These are phyloP conservation scores for Coelogynopora nodosa DNA, from an alignment of 2,888 invertebrate species.

Conservation along the genomic window DNA sequence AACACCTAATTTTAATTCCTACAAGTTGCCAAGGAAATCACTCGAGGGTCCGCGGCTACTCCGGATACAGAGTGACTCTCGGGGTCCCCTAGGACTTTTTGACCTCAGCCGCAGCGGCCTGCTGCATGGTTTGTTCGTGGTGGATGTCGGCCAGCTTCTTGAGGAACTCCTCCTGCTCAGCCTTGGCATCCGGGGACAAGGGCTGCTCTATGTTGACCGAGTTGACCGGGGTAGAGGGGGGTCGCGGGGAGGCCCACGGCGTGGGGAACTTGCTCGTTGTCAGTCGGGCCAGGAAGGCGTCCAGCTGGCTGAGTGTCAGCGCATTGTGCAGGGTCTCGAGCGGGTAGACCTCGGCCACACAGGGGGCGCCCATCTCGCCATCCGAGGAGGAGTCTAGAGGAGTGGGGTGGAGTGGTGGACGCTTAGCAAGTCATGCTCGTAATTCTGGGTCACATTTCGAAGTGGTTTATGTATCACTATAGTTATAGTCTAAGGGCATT, in stretches of 20 bases:
- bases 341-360: conserved; percentile 80
- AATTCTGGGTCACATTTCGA: too few relatives aligned
- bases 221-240: background rate
- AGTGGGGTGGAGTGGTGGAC: too few relatives aligned
- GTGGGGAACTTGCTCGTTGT: conserved; percentile 27
- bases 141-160: background rate
- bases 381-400: background rate
- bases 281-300: conserved; percentile 69
- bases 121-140: background rate
- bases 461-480: too few relatives aligned
- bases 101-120: background rate
- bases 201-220: background rate
- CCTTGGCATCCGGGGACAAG: background rate
- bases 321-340: conserved; percentile 96
- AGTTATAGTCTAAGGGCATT: too few relatives aligned
- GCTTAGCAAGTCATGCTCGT: too few relatives aligned
- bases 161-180: background rate
- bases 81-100: too few relatives aligned
- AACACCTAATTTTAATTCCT: too few relatives aligned
- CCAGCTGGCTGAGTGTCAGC: conserved; percentile 82
- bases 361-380: background rate
- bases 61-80: too few relatives aligned
- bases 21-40: too few relatives aligned
- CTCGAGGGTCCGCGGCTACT: too few relatives aligned
- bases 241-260: conserved; percentile 27